These are phyloP conservation scores for Andricus curvator DNA, from an alignment of 2,888 invertebrate species.

Conservation along the genomic window DNA sequence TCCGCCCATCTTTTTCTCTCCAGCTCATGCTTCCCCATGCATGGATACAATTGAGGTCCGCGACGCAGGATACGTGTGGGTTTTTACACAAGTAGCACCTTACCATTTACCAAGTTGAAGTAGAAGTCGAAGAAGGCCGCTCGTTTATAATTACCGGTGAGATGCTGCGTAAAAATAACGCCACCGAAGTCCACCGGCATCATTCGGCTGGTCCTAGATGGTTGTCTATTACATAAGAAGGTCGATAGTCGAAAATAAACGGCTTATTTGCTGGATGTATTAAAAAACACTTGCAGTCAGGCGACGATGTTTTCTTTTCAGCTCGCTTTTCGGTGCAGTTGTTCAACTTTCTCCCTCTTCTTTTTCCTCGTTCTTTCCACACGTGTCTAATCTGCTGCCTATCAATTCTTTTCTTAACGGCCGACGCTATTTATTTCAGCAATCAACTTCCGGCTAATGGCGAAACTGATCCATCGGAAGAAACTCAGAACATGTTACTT, in stretches of 20 bases:
- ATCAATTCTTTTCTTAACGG: not conserved
- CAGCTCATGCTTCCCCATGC: conserved; percentile 35
- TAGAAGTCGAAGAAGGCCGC: conserved; percentile 52
- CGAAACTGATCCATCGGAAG: conserved; percentile 19
- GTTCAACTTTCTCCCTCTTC: not conserved
- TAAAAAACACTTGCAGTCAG: conserved; percentile 16
- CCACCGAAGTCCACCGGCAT: conserved; percentile 54
- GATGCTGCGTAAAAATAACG: conserved; percentile 60
- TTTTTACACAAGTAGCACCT: not conserved
- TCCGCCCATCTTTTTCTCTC: conserved; percentile 43
- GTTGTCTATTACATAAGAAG: conserved; percentile 52
- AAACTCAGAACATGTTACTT: conserved; percentile 8
- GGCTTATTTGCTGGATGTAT: conserved; percentile 26
- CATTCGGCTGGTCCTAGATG: conserved; percentile 51
- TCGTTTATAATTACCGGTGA: conserved; percentile 52
- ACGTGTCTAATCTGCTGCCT: not conserved
- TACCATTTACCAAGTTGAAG: not conserved
- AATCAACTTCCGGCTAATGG: conserved; percentile 2
- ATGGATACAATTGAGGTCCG: conserved; percentile 22
- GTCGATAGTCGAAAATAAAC: conserved; percentile 49
- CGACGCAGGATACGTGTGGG: conserved; percentile 31
- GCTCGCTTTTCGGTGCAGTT: conserved; percentile 6
- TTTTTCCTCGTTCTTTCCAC: not conserved
- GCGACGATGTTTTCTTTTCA: conserved; percentile 19
- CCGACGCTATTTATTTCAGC: not conserved